phyloP scores from a whole-genome alignment of 2,888 invertebrate genomes.

The Crossocerus cetratus region DNA sequence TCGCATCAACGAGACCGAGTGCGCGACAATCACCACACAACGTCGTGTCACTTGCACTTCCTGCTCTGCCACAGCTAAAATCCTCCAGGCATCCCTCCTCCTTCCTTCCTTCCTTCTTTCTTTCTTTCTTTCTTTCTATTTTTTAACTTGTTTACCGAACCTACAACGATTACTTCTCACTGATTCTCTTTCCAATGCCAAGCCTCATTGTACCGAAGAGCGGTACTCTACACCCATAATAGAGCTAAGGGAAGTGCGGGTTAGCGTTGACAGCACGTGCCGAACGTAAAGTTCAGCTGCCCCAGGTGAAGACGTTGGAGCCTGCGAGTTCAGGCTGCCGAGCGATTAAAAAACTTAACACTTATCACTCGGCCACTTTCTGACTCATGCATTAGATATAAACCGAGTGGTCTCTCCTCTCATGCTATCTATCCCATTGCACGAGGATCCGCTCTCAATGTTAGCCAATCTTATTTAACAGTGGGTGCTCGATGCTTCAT shows the following conservation, averaged over 20 bases:
- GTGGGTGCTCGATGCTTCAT: not conserved
- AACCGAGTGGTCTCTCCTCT: not conserved
- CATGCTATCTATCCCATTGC: not conserved
- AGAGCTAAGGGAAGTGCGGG: conserved; percentile 17
- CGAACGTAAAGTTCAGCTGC: conserved; percentile 48
- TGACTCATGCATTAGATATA: conserved; percentile 7
- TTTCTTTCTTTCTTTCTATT: no score
- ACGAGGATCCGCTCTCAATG: not conserved
- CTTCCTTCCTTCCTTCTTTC: no score
- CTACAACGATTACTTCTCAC: no score
- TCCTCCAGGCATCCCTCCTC: no score
- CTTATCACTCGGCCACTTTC: conserved; percentile 4
- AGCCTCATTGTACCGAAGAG: not conserved
- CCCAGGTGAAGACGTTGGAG: conserved; percentile 44
- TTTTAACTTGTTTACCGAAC: no score
- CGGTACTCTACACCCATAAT: conserved; percentile 17
- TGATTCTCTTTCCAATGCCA: no score
- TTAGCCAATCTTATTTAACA: not conserved
- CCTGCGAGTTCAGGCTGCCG: conserved; percentile 11
- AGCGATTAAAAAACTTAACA: conserved; percentile 17
- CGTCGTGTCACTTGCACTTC: no score
- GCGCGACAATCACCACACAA: no score
- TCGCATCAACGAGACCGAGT: no score
- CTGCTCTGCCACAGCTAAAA: no score
- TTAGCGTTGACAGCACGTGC: conserved; percentile 47